Base-by-base conservation (phyloP, 2,888 invertebrate species). In the Drosophila mimica region DNA sequence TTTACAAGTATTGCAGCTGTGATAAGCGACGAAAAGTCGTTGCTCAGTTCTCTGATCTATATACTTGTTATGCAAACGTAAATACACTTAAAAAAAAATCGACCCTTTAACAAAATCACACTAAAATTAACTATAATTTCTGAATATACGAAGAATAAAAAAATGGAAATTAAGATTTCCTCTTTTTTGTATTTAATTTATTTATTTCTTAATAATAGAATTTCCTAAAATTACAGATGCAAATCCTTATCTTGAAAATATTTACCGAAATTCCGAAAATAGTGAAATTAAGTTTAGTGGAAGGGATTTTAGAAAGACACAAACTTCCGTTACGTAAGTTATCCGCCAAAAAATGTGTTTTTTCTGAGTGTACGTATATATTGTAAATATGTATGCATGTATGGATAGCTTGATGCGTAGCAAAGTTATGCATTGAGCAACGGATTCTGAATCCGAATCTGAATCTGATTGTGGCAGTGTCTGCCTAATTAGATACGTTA, bases 401-500 rank as follows among this genome's bases (percentile, higher is more conserved):
- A 51, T 52, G 31, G 51, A 20, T 40, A 15, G 20, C 30, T 49
- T 30, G 46, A 49, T 54, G 74, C 74, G 61, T 74, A 74, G 58
- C 61, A 57, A 73, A 78, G 74, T 74, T 79, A 76, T 76, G 79
- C 79, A 76, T 48, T 56, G 36, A 48, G 20, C 43, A 51, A 34
- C 53, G 72, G 48, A 33, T 48, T 74, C 34, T 20, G 11, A 20
- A 33, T 36, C 36, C 38, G 56, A n/a, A n/a, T 38, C 69, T 69
- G 70, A 58, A 70, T 62, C 65, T 65, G 70, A 58, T 70, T 58
- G 71, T 63, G 38, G 33, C 73, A 46, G 30, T 43, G 76, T 64
- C 54, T 68, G 70, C 49, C 63, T 84, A 83, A 83, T 83, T 70
- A 84, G 82, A 83, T 83, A 89, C 83, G 85, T 49, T 89, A 89